Evolutionary conservation across 2,113 vertebrate genomes (phyloP).

Genomic region (Elgaria multicarinata): DNA sequence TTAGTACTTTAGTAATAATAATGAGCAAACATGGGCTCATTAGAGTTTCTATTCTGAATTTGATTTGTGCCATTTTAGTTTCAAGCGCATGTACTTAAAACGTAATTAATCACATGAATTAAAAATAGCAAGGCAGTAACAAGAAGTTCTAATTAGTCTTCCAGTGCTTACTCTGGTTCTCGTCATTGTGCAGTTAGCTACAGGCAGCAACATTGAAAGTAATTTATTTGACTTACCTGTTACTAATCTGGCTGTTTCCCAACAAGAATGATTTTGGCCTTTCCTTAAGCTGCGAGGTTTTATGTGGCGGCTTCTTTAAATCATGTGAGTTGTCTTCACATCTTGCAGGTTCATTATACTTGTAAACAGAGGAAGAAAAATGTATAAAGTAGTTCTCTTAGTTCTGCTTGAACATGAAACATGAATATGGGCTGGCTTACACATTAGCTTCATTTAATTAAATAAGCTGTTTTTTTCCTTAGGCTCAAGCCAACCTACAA

Average conservation of each 20-base stretch:
- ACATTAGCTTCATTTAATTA: background rate
- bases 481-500: constrained; percentile 1
- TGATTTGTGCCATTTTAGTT: constrained; percentile 14
- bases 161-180: background rate
- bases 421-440: background rate
- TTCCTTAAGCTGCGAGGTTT: constrained; percentile 77
- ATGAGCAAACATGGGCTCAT: background rate
- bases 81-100: constrained; percentile 18
- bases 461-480: background rate
- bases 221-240: constrained; percentile 74
- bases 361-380: constrained; percentile 40
- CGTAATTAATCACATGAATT: constrained; percentile 1
- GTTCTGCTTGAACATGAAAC: constrained; percentile 33
- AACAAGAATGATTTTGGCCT: constrained; percentile 59
- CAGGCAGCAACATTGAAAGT: background rate
- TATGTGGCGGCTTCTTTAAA: constrained; percentile 64
- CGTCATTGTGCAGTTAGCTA: background rate
- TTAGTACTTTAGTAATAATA: constrained; percentile 17
- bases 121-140: constrained; percentile 24
- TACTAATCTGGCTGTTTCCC: constrained; percentile 54
- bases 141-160: constrained; percentile 6
- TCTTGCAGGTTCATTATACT: constrained; percentile 56
- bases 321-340: constrained; percentile 53
- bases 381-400: background rate
- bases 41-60: constrained; percentile 1